Evolutionary conservation across 2,797 vertebrate genomes (phyloP).

Genomic region (Danio kyathit): DNA sequence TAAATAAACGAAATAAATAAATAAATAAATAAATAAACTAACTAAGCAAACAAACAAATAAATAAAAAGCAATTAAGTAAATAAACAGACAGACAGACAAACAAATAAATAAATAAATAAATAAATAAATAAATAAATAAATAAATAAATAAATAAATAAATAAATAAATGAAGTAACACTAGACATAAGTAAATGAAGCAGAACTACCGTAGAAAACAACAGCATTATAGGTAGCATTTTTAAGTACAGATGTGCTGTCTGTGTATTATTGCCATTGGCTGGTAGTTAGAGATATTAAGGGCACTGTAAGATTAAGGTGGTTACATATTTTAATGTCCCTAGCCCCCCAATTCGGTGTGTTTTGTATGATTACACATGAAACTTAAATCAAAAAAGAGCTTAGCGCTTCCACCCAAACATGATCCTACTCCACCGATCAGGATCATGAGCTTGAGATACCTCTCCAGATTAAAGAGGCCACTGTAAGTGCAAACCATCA

Average conservation of each 20-base stretch:
- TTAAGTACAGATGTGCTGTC: background rate
- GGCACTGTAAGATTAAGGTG: slow-evolving; percentile 4
- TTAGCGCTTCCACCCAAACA: background rate
- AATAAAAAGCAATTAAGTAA: too few species aligned
- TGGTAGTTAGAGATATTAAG: slow-evolving; percentile 13
- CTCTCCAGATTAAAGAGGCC: background rate
- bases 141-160: too few species aligned
- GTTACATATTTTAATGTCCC: background rate
- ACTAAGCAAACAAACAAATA: too few species aligned
- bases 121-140: too few species aligned
- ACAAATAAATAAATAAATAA: too few species aligned
- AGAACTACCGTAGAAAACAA: background rate
- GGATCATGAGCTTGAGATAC: background rate
- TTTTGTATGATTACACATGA: slow-evolving; percentile 8
- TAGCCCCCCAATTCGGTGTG: background rate
- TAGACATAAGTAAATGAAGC: too few species aligned
- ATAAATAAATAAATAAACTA: too few species aligned
- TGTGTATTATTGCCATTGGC: slow-evolving; percentile 1
- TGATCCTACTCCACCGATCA: background rate
- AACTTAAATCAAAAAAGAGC: background rate
- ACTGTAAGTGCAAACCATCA: background rate
- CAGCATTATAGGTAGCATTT: background rate
- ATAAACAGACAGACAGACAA: too few species aligned
- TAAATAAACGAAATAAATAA: too few species aligned
- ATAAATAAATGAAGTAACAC: too few species aligned